phyloP scores from a whole-genome alignment of 2,888 invertebrate species.

The Gerris lacustris region DNA sequence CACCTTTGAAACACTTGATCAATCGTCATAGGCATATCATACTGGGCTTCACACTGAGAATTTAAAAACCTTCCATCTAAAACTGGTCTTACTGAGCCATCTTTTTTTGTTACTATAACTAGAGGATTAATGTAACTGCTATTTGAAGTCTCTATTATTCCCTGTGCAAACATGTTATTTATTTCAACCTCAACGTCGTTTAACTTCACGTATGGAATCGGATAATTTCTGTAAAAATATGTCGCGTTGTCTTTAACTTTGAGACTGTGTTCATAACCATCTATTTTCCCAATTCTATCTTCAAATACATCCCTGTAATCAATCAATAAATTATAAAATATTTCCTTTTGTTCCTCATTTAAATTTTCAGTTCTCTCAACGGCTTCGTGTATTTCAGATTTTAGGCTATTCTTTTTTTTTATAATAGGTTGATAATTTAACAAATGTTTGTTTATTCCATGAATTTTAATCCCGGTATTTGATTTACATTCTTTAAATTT shows the following conservation, averaged over 20 bases:
- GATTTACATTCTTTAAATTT: background rate
- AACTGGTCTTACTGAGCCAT: background rate
- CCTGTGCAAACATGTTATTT: background rate
- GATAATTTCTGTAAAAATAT: background rate
- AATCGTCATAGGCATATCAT: background rate
- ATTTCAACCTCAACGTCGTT: background rate
- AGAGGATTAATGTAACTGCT: background rate
- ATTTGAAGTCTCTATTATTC: background rate
- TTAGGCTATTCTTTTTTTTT: background rate
- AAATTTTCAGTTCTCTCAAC: background rate
- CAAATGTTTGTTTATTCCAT: background rate
- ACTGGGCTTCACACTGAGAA: background rate
- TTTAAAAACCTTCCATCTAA: background rate
- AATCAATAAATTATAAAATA: background rate
- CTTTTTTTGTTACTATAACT: background rate
- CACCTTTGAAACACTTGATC: background rate
- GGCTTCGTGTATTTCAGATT: background rate
- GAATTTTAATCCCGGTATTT: background rate
- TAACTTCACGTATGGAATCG: background rate
- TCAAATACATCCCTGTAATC: background rate
- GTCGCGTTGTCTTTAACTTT: background rate
- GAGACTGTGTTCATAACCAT: background rate
- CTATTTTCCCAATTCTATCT: background rate
- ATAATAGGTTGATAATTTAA: background rate
- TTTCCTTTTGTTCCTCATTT: background rate